These are phyloP conservation scores for Campaea margaritaria DNA, from an alignment of 2,888 invertebrate species.

Conservation along the genomic window DNA sequence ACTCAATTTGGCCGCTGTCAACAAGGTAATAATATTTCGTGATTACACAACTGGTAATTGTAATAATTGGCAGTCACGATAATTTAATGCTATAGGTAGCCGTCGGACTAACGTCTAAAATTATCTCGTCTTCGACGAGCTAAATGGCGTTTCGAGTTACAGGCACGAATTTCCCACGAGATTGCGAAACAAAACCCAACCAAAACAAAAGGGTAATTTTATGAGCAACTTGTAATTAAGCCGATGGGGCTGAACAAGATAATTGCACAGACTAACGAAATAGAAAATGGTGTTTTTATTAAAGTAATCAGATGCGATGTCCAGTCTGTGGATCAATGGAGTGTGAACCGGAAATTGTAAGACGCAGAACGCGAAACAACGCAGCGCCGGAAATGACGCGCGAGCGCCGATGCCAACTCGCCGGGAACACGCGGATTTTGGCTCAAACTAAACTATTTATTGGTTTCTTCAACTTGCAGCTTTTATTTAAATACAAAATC, in stretches of 20 bases:
- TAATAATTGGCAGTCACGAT: conserved; percentile 25
- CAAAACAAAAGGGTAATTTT: conserved; percentile 8
- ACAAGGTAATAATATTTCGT: conserved; percentile 7
- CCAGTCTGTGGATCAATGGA: conserved; percentile 22
- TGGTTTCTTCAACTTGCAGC: background rate
- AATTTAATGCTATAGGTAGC: conserved; percentile 10
- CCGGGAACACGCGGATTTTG: conserved; percentile 15
- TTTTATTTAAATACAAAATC: background rate
- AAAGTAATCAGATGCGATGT: background rate
- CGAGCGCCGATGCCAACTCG: conserved; percentile 45
- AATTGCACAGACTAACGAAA: conserved; percentile 7
- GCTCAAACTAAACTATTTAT: conserved; percentile 6
- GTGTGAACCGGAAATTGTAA: conserved; percentile 55
- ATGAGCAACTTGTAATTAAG: conserved; percentile 10
- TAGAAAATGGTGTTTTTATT: conserved; percentile 6
- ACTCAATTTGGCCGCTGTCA: conserved; percentile 6
- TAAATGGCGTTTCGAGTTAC: conserved; percentile 20
- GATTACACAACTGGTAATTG: conserved; percentile 16
- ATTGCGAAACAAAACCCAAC: conserved; percentile 8
- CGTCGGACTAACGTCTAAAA: conserved; percentile 21
- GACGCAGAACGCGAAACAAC: conserved; percentile 55
- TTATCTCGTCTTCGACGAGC: conserved; percentile 20
- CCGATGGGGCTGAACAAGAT: conserved; percentile 8
- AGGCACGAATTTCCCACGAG: conserved; percentile 15
- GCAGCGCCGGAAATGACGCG: conserved; percentile 64